Evolutionary conservation across 1,140 invertebrate species (phyloP).

Genomic region (Lucilia sericata): DNA sequence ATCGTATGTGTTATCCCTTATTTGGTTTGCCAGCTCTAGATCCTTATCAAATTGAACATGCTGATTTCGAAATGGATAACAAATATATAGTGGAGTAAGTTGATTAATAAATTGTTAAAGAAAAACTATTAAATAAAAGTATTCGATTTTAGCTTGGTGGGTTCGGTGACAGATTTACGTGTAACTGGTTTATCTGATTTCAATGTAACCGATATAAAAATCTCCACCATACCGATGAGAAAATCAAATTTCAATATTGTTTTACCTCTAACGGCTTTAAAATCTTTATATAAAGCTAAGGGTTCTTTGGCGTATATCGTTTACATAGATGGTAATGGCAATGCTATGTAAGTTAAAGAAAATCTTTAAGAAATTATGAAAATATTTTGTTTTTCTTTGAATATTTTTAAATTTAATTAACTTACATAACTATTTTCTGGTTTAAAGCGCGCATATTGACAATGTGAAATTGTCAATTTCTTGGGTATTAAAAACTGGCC

Average conservation of each 20-base stretch:
- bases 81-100: constrained; percentile 62
- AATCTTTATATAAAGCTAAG: constrained; percentile 61
- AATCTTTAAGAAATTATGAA: background rate
- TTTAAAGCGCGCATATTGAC: constrained; percentile 49
- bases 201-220: constrained; percentile 49
- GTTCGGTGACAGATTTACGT: constrained; percentile 57
- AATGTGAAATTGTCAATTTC: constrained; percentile 53
- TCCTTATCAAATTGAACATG: constrained; percentile 54
- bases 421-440: too few species aligned
- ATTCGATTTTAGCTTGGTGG: constrained; percentile 52
- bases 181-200: constrained; percentile 60
- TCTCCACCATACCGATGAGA: constrained; percentile 45
- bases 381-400: too few species aligned
- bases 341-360: constrained; percentile 56
- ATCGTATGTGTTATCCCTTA: constrained; percentile 64
- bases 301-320: constrained; percentile 60
- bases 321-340: constrained; percentile 59
- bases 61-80: constrained; percentile 51
- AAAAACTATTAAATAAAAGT: background rate
- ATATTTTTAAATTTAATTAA: too few species aligned
- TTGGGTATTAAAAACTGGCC: constrained; percentile 51
- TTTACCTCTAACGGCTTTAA: constrained; percentile 55
- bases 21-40: constrained; percentile 61
- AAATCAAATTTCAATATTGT: constrained; percentile 55
- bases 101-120: background rate